Percentiles rank a stretch among this genome's conserved stretches.
Conservation (phyloP, 2,888 invertebrate species). For the Caenorhabditis imperialis region DNA sequence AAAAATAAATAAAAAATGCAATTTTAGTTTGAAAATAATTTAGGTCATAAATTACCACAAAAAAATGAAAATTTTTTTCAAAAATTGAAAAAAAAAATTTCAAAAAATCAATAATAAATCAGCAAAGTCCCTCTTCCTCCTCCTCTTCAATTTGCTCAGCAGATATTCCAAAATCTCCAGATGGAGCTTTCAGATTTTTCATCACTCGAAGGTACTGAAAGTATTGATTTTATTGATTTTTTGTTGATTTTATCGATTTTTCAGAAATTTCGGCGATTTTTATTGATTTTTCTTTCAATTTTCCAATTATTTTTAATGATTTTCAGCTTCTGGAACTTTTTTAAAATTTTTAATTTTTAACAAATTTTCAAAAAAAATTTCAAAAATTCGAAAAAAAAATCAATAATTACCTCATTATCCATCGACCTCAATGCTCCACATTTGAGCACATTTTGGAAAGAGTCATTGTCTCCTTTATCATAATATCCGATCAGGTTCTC, state of each 20-base stretch:
- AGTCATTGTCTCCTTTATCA: slow-evolving; percentile 78
- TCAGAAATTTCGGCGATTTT: no score
- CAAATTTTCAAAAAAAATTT: background rate
- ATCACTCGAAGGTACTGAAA: slow-evolving; percentile 68
- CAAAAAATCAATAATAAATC: no score
- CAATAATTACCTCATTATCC: slow-evolving; percentile 70
- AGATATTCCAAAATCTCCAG: background rate
- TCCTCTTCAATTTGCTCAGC: slow-evolving; percentile 47
- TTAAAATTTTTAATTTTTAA: background rate
- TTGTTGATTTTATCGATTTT: no score
- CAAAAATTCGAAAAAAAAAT: background rate
- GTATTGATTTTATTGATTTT: background rate
- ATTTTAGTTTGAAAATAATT: no score
- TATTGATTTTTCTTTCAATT: no score
- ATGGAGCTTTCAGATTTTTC: slow-evolving; percentile 64
- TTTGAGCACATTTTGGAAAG: slow-evolving; percentile 71
- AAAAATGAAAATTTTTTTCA: no score
- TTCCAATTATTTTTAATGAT: no score
- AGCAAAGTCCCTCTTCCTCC: slow-evolving; percentile 59
- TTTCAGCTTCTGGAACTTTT: no score
- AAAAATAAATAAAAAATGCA: no score
- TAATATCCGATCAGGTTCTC: slow-evolving; percentile 66
- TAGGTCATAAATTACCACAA: no score
- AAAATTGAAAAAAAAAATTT: no score
- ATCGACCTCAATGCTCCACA: slow-evolving; percentile 67